Percentiles rank a stretch among this genome's conserved stretches.
Evolutionary conservation across 2,888 invertebrate species (phyloP).

Genomic region (Hemaris fuciformis): DNA sequence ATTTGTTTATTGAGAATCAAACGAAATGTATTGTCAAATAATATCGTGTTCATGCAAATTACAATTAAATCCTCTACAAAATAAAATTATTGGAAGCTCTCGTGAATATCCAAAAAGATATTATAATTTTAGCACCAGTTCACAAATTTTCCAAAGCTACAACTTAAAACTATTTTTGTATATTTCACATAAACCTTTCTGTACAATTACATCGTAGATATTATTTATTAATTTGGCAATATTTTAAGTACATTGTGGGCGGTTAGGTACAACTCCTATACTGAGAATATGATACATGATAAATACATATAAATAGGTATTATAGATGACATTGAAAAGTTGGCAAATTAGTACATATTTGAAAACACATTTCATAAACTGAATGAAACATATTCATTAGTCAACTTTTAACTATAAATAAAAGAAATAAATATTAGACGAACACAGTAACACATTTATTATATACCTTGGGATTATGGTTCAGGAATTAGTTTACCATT

Average conservation of each 20-base stretch:
- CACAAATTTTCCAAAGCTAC: slow-evolving; percentile 45
- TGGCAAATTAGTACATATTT: too few species aligned
- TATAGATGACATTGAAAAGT: not conserved
- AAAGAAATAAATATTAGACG: too few species aligned
- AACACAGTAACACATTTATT: too few species aligned
- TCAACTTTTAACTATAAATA: too few species aligned
- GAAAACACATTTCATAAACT: too few species aligned
- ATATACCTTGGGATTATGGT: too few species aligned
- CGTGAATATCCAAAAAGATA: slow-evolving; percentile 32
- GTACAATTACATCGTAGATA: slow-evolving; percentile 28
- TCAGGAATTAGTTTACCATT: too few species aligned
- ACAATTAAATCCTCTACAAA: slow-evolving; percentile 1
- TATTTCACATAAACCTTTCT: slow-evolving; percentile 46
- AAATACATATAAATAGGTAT: not conserved
- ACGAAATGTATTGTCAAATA: not conserved
- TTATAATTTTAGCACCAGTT: slow-evolving; percentile 62
- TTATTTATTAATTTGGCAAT: slow-evolving; percentile 3
- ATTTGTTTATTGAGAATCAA: too few species aligned
- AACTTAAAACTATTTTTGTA: slow-evolving; percentile 43
- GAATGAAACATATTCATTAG: too few species aligned
- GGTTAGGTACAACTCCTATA: not conserved
- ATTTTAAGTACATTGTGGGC: slow-evolving; percentile 1
- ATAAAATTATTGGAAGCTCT: slow-evolving; percentile 36
- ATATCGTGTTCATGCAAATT: not conserved
- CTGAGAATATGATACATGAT: not conserved